Percentiles rank a stretch among this genome's conserved stretches.
These are phyloP conservation scores for Poecilus cupreus DNA, from an alignment of 2,888 invertebrate species.

Conservation along the genomic window DNA sequence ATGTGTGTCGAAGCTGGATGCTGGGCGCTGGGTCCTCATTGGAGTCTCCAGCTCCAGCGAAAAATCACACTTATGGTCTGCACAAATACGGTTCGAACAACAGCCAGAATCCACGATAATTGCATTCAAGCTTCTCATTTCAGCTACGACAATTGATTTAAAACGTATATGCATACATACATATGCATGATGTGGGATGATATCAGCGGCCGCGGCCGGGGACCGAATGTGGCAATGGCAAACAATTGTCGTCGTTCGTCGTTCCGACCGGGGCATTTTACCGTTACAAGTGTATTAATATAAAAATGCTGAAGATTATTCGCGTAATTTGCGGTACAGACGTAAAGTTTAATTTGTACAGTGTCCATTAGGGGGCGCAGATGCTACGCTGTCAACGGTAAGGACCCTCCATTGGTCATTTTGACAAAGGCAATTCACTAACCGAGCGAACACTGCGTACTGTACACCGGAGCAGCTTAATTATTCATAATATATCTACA, in stretches of 20 bases:
- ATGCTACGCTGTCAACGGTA: conserved; percentile 66
- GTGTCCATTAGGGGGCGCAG: conserved; percentile 66
- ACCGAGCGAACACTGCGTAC: conserved; percentile 47
- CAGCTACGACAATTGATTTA: conserved; percentile 59
- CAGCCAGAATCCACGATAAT: conserved; percentile 44
- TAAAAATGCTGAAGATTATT: conserved; percentile 30
- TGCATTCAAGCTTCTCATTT: conserved; percentile 57
- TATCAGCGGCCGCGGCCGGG: conserved; percentile 11
- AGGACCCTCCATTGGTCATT: conserved; percentile 66
- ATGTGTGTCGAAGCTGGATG: conserved; percentile 5
- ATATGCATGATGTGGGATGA: conserved; percentile 55
- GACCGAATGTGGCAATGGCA: conserved; percentile 20
- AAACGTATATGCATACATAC: conserved; percentile 58
- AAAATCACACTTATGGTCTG: conserved; percentile 42
- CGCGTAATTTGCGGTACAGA: conserved; percentile 49
- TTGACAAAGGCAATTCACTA: conserved; percentile 66
- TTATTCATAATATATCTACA: conserved; percentile 59
- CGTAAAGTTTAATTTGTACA: conserved; percentile 65
- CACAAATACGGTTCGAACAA: not conserved
- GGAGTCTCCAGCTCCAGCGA: not conserved
- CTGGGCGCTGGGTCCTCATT: not conserved
- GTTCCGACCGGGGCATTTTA: not conserved
- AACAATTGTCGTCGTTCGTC: conserved; percentile 2
- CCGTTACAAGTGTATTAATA: conserved; percentile 16
- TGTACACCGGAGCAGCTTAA: conserved; percentile 49